Base-by-base conservation (phyloP, 2,797 vertebrate species). In the Lophura swinhoii region DNA sequence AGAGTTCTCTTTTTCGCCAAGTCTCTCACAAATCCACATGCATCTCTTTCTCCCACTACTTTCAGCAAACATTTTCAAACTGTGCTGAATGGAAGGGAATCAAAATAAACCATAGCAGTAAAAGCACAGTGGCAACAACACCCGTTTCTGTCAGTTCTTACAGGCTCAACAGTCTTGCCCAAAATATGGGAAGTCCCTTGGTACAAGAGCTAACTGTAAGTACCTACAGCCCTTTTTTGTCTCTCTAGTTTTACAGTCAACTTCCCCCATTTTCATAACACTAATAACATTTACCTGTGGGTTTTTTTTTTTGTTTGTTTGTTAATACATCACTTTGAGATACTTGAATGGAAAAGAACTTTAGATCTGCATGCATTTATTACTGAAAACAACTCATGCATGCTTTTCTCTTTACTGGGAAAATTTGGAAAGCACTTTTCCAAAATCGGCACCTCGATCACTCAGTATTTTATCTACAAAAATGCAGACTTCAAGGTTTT, bases 381-480 rank as follows among this genome's bases (percentile, higher is more conserved):
- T 83, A 43, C 46, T 39, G 39, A 90, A 90, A 84, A 7, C 31
- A 79, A 66, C 16, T 84, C 43, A 67, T 3, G 12, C 2, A 14
- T 37, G 10, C 90, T 88, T 8, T 86, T 68, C 60, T 79, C 20
- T 66, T 88, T 20, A 33, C 39, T 55, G 6, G 16, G 13, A 77
- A 93, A 80, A 69, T 26, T 31, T 68, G 39, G 58, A 87, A 94
- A 94, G 28, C 2, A 1, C 49, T 88, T 79, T 68, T 44, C 68
- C 26, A 43, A 79, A 88, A 83, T 69, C 66, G 55, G 10, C 15
- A 91, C 53, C 41, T 74, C 82, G 49, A 77, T 91, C 72, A 44
- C 33, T 41, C 46, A 44, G 33, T 82, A 64, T 56, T 87, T 94
- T 96, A 94, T 91, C 88, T 93, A 82, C 75, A 88, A 93, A 96